Evolutionary conservation across 2,888 invertebrate species (phyloP).

Genomic region (Electrophaes corylata): DNA sequence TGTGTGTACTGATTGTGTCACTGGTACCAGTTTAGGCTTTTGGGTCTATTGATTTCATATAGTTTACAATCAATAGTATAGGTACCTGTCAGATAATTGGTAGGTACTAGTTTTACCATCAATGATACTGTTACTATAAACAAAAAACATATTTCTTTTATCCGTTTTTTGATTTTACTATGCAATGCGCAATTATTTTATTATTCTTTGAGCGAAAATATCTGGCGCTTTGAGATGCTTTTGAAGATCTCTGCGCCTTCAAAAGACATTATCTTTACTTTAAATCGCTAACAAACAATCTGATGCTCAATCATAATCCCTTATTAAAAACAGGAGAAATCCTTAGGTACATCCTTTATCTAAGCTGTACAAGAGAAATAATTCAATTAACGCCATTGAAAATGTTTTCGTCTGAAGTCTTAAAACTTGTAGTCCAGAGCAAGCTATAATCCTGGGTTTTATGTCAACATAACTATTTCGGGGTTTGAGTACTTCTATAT

Average conservation of each 20-base stretch:
- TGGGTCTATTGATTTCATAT: too few relatives aligned
- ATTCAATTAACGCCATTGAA: conserved; percentile 25
- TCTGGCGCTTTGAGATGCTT: background rate
- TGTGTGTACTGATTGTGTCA: too few relatives aligned
- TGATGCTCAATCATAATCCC: conserved; percentile 18
- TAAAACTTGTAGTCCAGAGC: background rate
- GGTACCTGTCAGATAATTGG: too few relatives aligned
- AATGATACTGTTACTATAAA: too few relatives aligned
- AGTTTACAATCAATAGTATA: too few relatives aligned
- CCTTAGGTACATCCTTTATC: conserved; percentile 19
- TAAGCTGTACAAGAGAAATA: conserved; percentile 19
- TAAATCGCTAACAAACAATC: conserved; percentile 20
- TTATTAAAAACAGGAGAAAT: conserved; percentile 21
- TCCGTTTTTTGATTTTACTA: too few relatives aligned
- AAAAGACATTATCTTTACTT: background rate
- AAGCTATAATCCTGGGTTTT: background rate
- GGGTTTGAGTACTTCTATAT: too few relatives aligned
- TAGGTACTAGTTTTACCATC: too few relatives aligned
- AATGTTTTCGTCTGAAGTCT: conserved; percentile 15
- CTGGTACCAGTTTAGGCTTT: too few relatives aligned
- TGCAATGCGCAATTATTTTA: background rate
- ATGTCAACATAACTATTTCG: background rate
- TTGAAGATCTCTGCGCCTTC: background rate
- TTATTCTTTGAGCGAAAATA: background rate
- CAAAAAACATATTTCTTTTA: too few relatives aligned